A percentile compares a stretch with the other conserved stretches of the same genome.
phyloP scores from a whole-genome alignment of 2,113 vertebrate species.

The Nycticryphes semicollaris region DNA sequence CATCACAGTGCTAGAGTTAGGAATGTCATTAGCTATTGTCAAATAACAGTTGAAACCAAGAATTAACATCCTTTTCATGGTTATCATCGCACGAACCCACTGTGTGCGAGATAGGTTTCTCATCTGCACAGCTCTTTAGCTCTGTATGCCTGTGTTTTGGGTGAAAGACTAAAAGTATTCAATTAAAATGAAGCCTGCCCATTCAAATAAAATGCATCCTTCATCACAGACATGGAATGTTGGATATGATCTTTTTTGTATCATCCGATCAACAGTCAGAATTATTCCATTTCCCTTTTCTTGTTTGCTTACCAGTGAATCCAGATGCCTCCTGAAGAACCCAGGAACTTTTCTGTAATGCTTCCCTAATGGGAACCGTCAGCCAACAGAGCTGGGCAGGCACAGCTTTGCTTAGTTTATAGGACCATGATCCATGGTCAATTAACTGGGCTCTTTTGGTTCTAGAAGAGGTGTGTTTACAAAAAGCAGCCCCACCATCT shows the following conservation, averaged over 20 bases:
- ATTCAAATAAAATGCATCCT: not conserved
- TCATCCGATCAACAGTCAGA: not conserved
- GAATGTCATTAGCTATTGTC: not conserved
- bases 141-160: not conserved
- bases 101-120: not conserved
- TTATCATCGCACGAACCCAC: not conserved
- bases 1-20: not conserved
- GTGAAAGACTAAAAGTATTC: not conserved
- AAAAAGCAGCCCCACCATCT: constrained; percentile 3
- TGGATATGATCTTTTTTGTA: not conserved
- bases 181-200: not conserved
- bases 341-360: not conserved
- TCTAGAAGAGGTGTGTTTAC: constrained; percentile 5
- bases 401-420: not conserved
- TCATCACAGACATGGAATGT: not conserved
- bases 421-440: not conserved
- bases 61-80: not conserved
- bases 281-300: not conserved
- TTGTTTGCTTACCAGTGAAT: not conserved
- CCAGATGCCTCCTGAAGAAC: not conserved
- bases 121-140: not conserved
- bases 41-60: not conserved
- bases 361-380: not conserved
- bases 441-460: not conserved
- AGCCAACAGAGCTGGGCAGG: not conserved